Conservation (phyloP, 2,797 vertebrate species). For the Pipistrellus kuhlii region DNA sequence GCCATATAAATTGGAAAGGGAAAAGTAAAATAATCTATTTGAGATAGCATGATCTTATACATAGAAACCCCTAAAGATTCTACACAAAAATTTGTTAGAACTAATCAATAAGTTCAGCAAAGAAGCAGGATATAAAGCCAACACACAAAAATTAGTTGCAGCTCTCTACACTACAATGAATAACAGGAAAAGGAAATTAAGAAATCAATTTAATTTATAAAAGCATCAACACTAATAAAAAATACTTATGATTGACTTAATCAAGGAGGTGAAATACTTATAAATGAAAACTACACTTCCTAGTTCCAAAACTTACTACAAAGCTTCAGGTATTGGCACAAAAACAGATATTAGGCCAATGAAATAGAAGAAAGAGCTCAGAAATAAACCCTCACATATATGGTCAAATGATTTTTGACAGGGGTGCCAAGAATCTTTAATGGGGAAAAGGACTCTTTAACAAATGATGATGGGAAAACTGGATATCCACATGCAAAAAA, state of each 20-base stretch:
- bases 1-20: neutral
- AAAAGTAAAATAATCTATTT: neutral
- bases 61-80: neutral
- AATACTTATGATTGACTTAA: neutral
- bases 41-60: neutral
- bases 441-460: neutral
- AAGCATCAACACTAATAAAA: neutral
- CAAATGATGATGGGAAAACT: neutral
- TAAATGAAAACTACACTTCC: constrained; percentile 1
- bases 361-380: neutral
- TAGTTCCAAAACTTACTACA: neutral
- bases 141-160: neutral
- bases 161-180: neutral
- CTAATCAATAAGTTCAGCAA: neutral
- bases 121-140: neutral
- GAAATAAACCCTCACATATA: constrained; percentile 13
- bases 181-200: neutral
- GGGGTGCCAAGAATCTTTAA: neutral
- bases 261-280: neutral
- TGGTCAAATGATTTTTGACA: neutral
- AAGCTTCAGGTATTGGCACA: neutral
- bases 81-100: neutral
- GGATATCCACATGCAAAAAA: neutral
- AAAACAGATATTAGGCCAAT: neutral
- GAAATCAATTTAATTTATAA: neutral